Percentiles rank a stretch among this genome's conserved stretches.
These are phyloP conservation scores for Neoascia interrupta DNA, from an alignment of 2,888 invertebrate species.

Conservation along the genomic window DNA sequence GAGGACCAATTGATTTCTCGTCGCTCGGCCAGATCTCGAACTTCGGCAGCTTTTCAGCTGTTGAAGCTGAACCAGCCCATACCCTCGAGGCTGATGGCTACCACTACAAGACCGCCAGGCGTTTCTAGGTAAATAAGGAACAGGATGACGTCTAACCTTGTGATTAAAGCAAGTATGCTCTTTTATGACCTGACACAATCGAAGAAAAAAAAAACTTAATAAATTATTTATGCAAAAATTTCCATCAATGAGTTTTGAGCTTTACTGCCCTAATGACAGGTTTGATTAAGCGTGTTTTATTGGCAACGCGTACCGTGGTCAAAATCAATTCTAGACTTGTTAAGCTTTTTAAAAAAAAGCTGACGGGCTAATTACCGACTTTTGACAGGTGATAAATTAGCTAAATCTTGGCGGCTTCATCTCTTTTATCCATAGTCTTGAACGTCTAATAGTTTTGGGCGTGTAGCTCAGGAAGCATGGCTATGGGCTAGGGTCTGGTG, in stretches of 20 bases:
- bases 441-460: too few relatives aligned
- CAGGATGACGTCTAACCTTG: not conserved
- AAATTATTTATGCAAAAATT: slow-evolving; percentile 38
- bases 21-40: not conserved
- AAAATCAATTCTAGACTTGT: too few relatives aligned
- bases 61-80: slow-evolving; percentile 46
- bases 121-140: slow-evolving; percentile 23
- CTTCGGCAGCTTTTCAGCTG: not conserved
- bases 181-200: too few relatives aligned
- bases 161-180: slow-evolving; percentile 21
- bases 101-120: slow-evolving; percentile 51
- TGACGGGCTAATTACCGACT: not conserved
- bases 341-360: too few relatives aligned
- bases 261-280: too few relatives aligned
- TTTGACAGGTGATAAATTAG: slow-evolving; percentile 28
- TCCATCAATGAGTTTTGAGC: not conserved
- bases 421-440: too few relatives aligned
- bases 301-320: not conserved
- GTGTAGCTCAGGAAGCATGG: too few relatives aligned
- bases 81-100: slow-evolving; percentile 52
- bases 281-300: not conserved
- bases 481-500: too few relatives aligned
- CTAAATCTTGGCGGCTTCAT: slow-evolving; percentile 10
- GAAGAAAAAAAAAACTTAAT: slow-evolving; percentile 18
- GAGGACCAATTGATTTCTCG: too few relatives aligned